Base-by-base conservation (phyloP, 1,140 invertebrate species). In the Eciton burchellii region DNA sequence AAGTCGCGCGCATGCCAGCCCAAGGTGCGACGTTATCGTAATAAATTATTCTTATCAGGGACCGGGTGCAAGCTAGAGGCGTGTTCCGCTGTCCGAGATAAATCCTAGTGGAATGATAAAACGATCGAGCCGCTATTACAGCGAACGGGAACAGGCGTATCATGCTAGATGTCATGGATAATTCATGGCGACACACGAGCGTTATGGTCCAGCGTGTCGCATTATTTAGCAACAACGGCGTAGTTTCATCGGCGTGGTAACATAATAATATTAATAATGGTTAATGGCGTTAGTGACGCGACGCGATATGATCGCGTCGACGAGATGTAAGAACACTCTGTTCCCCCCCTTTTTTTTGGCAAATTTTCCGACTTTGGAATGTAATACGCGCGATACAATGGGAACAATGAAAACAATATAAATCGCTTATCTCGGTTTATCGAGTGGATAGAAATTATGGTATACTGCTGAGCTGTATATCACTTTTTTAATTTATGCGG, bases 1-100 rank as follows among this genome's bases (percentile, higher is more conserved):
- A 35, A 56, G 52, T 29, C 60, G 77, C 45, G 54, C 35, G 62
- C 68, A 83, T 70, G 79, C 71, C 41, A 49, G 14, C 41, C 11
- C 16, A 19, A 63, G 24, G 63, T 59, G 57, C 62, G 65, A 86
- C 74, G 81, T 87, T 87, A 87, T 87, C 85, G 73, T 79, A 87
- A 76, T 86, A 87, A 76, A 85, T 77, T 85, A 83, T 77, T 70
- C 84, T 87, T 87, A 87, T 87, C 85, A 76, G 54, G 49, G 59
- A 43, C 81, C 45, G 66, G 54, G 41, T 52, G 66, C 54, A 56
- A 26, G 68, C 72, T 65, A 62, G 54, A 83, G 81, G 85, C 73
- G 71, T 86, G 84, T 83, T 68, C 68, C 62, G 62, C 74, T 79
- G 74, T 79, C 74, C 63, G 63, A 68, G 74, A 79, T 79, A 79